phyloP scores from a whole-genome alignment of 2,113 vertebrate genomes.

The Apteryx owenii region DNA sequence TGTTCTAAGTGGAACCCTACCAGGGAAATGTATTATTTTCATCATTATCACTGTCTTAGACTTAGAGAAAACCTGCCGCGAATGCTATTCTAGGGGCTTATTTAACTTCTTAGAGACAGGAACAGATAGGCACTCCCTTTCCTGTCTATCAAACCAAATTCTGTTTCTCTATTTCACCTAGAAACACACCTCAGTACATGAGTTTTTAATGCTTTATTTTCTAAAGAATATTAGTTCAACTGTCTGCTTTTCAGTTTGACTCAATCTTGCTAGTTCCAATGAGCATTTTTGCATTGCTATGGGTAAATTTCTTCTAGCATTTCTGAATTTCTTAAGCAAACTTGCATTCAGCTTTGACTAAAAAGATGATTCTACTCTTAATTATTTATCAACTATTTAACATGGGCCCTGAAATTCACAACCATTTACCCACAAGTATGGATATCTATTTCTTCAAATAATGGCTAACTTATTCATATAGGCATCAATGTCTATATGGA shows the following conservation, averaged over 20 bases:
- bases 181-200: not conserved
- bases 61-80: not conserved
- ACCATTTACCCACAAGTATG: not conserved
- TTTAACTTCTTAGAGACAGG: constrained; percentile 29
- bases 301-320: not conserved
- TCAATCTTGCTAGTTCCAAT: not conserved
- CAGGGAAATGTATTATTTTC: constrained; percentile 50
- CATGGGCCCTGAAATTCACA: not conserved
- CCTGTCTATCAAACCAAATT: constrained; percentile 12
- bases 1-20: constrained; percentile 65
- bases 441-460: not conserved
- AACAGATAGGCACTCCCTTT: not conserved
- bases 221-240: not conserved
- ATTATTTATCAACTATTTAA: not conserved
- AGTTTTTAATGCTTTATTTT: not conserved
- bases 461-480: not conserved
- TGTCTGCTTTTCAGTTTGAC: not conserved
- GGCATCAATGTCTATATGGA: accelerated
- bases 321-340: not conserved
- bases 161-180: not conserved
- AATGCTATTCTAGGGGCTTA: not conserved
- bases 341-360: not conserved
- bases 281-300: not conserved
- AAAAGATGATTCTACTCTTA: not conserved
- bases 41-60: constrained; percentile 50